phyloP scores from a whole-genome alignment of 2,888 invertebrate genomes.

The Sycophila texana region DNA sequence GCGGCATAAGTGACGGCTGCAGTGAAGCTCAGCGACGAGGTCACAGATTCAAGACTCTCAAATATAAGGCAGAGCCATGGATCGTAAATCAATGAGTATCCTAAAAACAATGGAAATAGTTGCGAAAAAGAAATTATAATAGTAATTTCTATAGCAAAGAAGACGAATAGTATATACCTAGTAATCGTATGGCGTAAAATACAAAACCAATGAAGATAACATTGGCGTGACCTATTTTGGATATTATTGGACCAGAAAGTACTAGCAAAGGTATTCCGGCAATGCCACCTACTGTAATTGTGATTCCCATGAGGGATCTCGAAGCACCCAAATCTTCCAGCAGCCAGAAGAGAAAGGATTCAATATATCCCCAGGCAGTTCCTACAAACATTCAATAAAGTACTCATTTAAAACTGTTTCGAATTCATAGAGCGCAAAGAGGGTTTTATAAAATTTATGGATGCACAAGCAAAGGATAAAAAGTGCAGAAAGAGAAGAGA shows the following conservation, averaged over 20 bases:
- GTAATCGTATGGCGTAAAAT: constrained; percentile 84
- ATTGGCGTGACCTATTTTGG: constrained; percentile 85
- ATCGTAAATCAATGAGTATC: constrained; percentile 86
- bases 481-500: no score
- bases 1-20: constrained; percentile 88
- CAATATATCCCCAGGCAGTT: constrained; percentile 89
- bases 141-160: background rate
- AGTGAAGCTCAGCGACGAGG: constrained; percentile 85
- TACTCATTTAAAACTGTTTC: no score
- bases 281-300: constrained; percentile 86
- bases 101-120: constrained; percentile 70
- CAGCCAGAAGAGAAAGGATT: constrained; percentile 88
- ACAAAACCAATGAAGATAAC: constrained; percentile 86
- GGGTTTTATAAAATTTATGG: no score
- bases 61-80: constrained; percentile 86
- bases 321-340: constrained; percentile 87
- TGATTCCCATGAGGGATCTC: constrained; percentile 87
- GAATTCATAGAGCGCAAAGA: no score
- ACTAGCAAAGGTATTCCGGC: constrained; percentile 86
- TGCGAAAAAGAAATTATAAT: no score
- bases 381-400: constrained; percentile 75
- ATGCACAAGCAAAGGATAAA: background rate
- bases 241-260: constrained; percentile 86
- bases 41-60: constrained; percentile 87
- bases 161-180: constrained; percentile 76